Evolutionary conservation across 2,797 vertebrate species (phyloP).

Genomic region (Psittacula derbiana): DNA sequence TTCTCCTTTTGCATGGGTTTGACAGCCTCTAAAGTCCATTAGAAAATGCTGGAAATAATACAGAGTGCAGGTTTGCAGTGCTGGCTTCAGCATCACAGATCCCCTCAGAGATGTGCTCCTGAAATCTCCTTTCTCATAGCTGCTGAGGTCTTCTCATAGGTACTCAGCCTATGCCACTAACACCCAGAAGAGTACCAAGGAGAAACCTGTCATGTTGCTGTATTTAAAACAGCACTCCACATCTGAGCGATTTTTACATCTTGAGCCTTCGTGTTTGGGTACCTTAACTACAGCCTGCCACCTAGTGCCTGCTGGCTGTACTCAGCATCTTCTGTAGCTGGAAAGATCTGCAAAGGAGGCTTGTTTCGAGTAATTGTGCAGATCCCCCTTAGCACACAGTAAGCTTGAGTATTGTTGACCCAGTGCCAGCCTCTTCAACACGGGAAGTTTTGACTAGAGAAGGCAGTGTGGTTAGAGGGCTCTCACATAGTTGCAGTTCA

Average conservation of each 20-base stretch:
- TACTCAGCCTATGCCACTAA: neutral
- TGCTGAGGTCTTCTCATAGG: neutral
- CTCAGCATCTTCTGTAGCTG: neutral
- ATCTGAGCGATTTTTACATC: neutral
- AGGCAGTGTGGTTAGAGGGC: neutral
- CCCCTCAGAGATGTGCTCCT: neutral
- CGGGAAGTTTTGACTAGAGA: neutral
- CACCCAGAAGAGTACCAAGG: neutral
- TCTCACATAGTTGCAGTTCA: neutral
- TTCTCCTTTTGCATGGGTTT: neutral
- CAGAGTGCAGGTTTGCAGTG: neutral
- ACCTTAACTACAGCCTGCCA: constrained; percentile 45
- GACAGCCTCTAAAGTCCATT: neutral
- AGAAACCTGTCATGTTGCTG: constrained; percentile 40
- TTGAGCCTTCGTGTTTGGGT: neutral
- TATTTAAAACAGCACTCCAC: constrained; percentile 26
- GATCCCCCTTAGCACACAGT: neutral
- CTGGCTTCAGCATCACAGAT: neutral
- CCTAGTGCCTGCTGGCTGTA: neutral
- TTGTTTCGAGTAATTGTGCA: neutral
- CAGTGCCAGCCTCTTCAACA: neutral
- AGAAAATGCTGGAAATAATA: constrained; percentile 12
- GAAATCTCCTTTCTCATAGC: neutral
- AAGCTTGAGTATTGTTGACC: neutral
- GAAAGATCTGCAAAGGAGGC: neutral